phyloP scores from a whole-genome alignment of 2,113 vertebrate species.

The Chaenogobius annularis region DNA sequence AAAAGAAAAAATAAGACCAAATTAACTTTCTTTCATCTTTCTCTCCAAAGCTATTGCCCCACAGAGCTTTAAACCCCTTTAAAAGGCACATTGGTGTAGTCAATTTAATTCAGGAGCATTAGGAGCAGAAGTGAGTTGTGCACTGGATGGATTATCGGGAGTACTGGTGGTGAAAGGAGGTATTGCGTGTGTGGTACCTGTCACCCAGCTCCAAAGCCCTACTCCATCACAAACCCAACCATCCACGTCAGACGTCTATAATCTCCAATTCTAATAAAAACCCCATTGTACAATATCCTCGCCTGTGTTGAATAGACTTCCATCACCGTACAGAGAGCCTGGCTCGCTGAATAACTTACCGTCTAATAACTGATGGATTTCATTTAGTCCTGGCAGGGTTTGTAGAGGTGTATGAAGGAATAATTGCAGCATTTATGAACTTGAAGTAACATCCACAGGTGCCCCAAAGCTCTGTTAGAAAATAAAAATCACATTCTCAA shows the following conservation, averaged over 20 bases:
- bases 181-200: slow-evolving; percentile 54
- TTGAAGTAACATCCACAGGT: not conserved
- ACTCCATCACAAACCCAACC: slow-evolving; percentile 59
- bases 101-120: slow-evolving; percentile 47
- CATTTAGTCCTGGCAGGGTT: slow-evolving; percentile 10
- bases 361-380: slow-evolving; percentile 32
- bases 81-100: slow-evolving; percentile 33
- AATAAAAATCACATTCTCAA: no score
- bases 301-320: slow-evolving; percentile 30
- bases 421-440: not conserved
- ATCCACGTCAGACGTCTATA: slow-evolving; percentile 51
- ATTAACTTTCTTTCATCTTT: not conserved
- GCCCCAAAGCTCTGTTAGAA: no score
- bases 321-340: slow-evolving; percentile 33
- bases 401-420: not conserved
- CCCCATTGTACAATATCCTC: slow-evolving; percentile 41
- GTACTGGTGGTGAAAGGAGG: slow-evolving; percentile 31
- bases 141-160: slow-evolving; percentile 33
- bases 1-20: not conserved
- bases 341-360: slow-evolving; percentile 16
- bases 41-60: slow-evolving; percentile 21
- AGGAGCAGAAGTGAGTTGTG: slow-evolving; percentile 53
- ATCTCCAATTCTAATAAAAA: slow-evolving; percentile 55
- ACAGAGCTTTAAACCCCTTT: slow-evolving; percentile 35
- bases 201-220: slow-evolving; percentile 37